phyloP scores from a whole-genome alignment of 92 coral and sea anemone genomes.

The Chrysogorgia sp. region DNA sequence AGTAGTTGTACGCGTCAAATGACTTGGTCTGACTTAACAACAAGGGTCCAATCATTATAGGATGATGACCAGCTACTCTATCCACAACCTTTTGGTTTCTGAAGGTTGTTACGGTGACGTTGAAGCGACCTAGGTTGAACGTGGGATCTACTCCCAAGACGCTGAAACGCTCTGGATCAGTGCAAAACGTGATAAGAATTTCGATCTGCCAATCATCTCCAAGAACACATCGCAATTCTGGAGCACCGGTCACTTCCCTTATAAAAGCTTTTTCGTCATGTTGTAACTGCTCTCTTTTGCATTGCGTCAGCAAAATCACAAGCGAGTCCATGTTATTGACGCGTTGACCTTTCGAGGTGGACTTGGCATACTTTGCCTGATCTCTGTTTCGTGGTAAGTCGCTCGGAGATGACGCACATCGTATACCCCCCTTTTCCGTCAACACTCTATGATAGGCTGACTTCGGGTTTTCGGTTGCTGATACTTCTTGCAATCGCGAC shows the following conservation, averaged over 20 bases:
- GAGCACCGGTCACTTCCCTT: no score
- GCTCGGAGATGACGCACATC: neutral
- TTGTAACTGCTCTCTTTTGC: neutral
- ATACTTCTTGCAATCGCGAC: constrained; percentile 17
- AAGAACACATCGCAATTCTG: constrained; percentile 58
- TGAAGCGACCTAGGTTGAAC: constrained; percentile 61
- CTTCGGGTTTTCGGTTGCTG: neutral
- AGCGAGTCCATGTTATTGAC: constrained; percentile 3
- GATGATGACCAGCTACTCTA: constrained; percentile 52
- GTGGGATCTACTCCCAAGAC: constrained; percentile 61
- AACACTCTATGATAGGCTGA: neutral
- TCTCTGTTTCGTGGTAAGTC: neutral
- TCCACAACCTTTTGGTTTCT: constrained; percentile 33
- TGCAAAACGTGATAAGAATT: constrained; percentile 50
- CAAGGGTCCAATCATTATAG: constrained; percentile 64
- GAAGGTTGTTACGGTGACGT: constrained; percentile 59
- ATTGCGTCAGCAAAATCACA: constrained; percentile 2
- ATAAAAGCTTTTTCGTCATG: constrained; percentile 6
- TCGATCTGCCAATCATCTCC: constrained; percentile 55
- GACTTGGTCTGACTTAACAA: constrained; percentile 56
- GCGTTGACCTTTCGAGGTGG: neutral
- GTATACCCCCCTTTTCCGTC: neutral
- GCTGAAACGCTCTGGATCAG: constrained; percentile 48
- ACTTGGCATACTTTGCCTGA: neutral
- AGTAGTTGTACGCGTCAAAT: constrained; percentile 58